Base-by-base conservation (phyloP, 2,113 vertebrate species). In the Pyxicephalus adspersus region DNA sequence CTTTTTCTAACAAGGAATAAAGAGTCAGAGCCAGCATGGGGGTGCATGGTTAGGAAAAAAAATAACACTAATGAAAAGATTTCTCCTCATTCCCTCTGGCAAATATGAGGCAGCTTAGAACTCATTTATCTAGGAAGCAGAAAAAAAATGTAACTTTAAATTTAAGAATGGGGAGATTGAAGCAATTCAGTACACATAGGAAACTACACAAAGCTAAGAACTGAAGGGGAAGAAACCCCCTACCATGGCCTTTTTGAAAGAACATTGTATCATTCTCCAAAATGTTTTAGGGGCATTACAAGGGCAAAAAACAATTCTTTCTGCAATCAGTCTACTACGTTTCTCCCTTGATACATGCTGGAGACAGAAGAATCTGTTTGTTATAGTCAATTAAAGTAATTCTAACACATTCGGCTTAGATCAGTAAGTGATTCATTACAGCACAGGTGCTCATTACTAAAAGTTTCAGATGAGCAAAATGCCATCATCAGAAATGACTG, bases 21-120 rank as follows among this genome's bases (percentile, higher is more conserved):
- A 54, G 64, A 74, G 50, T 38, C 38, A 65, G 60, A 81, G 60
- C 57, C 79, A 74, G 61, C 79, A 81, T 65, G 70, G 79, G 68
- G 60, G 58, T 73, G 45, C 57, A 64, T 81, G 79, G 55, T 19
- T 31, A 54, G 77, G 17, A 64, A 78, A 81, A 64, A 75, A 76
- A 64, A 18, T 34, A 64, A 23, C 45, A 26, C 13, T 74, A 81
- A 81, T 74, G 70, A 81, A 73, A 81, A 61, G 45, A 81, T 65
- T 81, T 57, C 26, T 73, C 38, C 3, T 73, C 51, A 38, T 72
- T 57, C 68, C 68, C 79, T 81, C 50, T 55, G 61, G 79, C 68
- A 81, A 72, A 64, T 81, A 63, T 73, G 18, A 74, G 20, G n/a
- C 68, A 65, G 79, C 26, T 61, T 45, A 61, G 55, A 75, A 75